Evolutionary conservation across 1,140 invertebrate species (phyloP), one percentile per base, ranked within the genome.

Genomic region (Eubasilissa regina): DNA sequence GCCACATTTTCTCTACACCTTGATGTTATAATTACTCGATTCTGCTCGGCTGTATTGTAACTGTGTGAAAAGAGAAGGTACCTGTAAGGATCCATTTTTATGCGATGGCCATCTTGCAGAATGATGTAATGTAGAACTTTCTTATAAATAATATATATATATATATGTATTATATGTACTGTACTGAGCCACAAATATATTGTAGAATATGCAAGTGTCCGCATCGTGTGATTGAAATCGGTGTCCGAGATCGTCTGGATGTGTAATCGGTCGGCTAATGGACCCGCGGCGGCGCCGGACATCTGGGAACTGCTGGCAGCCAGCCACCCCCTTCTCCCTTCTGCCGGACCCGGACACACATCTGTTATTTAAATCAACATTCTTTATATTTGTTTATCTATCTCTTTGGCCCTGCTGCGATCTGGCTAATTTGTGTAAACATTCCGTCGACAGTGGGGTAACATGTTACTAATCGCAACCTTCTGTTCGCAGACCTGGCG

Each of bases 401-500:
- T 48, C 66, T 70, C 43, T 15, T 68, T 43, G 43, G n/a, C 64
- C 44, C 64, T 3, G n/a, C 3, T 45, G 35, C n/a, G 4, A 44
- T 11, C 8, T 15, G 55, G 4, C 55, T 3, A 4, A 13, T 35
- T 21, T 0, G 48, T 8, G 48, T 51, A 51, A 51, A 51, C 48
- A 51, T 13, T 51, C 48, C 48, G 48, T 8, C 48, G 48, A n/a
- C n/a, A n/a, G n/a, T n/a, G n/a, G n/a, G n/a, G n/a, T n/a, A n/a
- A n/a, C n/a, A n/a, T 51, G 8, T 51, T 3, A 51, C 11, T 51
- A 13, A 51, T 15, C 17, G 19, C 4, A 3, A 21, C 21, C 44
- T 76, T 25, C 47, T 48, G 19, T 76, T 47, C n/a, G 76, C 87
- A 89, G 89, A 89, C 85, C 56, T 81, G 85, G 86, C 83, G 86